Evolutionary conservation across 2,797 vertebrate species (phyloP).

Genomic region (Alfaro cultratus): DNA sequence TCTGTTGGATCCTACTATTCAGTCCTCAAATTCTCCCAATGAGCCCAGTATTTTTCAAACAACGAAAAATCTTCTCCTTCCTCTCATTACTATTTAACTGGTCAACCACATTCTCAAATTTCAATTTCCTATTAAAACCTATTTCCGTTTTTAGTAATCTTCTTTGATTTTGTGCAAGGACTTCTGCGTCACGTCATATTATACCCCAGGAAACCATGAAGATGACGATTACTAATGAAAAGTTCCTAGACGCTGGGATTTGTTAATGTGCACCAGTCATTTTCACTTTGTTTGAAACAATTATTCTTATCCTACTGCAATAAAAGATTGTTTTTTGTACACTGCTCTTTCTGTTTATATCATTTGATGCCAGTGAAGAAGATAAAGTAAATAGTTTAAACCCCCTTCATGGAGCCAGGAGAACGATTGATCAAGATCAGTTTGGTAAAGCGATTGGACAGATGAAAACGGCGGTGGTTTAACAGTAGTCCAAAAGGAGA

Average conservation of each 20-base stretch:
- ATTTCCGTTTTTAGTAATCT: too few relatives aligned
- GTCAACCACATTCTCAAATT: too few relatives aligned
- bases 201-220: not conserved
- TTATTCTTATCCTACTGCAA: not conserved
- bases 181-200: not conserved
- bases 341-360: not conserved
- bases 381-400: not conserved
- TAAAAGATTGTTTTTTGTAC: not conserved
- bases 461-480: not conserved
- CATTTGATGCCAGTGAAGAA: not conserved
- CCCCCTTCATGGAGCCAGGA: not conserved
- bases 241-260: not conserved
- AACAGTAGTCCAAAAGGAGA: not conserved
- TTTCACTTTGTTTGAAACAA: not conserved
- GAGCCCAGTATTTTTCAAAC: too few relatives aligned
- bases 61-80: too few relatives aligned
- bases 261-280: not conserved
- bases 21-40: too few relatives aligned
- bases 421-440: not conserved
- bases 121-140: too few relatives aligned
- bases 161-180: too few relatives aligned
- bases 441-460: not conserved
- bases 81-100: too few relatives aligned
- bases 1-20: too few relatives aligned
- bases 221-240: not conserved